Conservation (phyloP, 2,888 invertebrate genomes). For the Eilema caniola region DNA sequence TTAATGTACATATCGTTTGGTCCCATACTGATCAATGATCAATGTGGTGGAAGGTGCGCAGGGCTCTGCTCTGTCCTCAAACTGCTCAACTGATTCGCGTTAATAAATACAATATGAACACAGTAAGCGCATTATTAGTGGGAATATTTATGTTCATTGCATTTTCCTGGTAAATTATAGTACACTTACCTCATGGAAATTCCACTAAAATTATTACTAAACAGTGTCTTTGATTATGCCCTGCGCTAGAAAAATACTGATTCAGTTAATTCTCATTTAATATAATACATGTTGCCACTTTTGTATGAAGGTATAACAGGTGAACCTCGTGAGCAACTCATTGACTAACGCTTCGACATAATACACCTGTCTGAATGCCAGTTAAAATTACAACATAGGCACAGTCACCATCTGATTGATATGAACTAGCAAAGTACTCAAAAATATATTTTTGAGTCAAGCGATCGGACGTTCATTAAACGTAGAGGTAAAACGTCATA, state of each 20-base stretch:
- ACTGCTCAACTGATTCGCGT: background rate
- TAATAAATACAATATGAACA: constrained; percentile 2
- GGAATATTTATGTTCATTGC: constrained; percentile 10
- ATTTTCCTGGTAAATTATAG: constrained; percentile 38
- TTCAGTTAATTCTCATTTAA: constrained; percentile 39
- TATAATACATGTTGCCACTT: constrained; percentile 25
- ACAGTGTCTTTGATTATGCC: constrained; percentile 33
- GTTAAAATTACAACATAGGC: background rate
- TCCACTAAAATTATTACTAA: constrained; percentile 18
- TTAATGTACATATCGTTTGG: constrained; percentile 33
- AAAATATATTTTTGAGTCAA: too few relatives aligned
- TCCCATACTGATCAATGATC: constrained; percentile 13
- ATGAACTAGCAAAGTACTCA: too few relatives aligned
- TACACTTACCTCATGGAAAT: constrained; percentile 12
- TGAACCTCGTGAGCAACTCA: constrained; percentile 10
- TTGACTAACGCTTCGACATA: background rate
- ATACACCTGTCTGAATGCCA: background rate
- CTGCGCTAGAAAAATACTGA: constrained; percentile 49
- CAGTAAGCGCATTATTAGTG: constrained; percentile 7
- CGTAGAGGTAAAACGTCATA: background rate
- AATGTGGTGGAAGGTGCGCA: background rate
- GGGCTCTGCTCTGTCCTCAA: background rate
- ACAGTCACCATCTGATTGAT: too few relatives aligned
- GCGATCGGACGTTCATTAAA: too few relatives aligned
- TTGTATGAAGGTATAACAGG: constrained; percentile 28